Base-by-base conservation (phyloP, 1,140 invertebrate species). In the Wiebesia pumilae region DNA sequence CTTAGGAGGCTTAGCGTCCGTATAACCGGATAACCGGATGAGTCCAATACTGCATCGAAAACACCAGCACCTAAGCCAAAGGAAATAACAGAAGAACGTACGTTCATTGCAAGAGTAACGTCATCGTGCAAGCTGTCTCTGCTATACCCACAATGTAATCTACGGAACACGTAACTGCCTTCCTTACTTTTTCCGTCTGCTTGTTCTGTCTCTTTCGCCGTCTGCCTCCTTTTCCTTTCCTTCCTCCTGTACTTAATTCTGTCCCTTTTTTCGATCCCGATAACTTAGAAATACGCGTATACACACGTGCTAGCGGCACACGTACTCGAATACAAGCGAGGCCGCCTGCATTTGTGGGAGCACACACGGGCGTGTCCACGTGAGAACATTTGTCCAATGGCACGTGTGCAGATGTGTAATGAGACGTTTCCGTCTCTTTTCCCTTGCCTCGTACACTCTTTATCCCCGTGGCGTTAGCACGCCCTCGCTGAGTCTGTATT, bases 11-110 rank as follows among this genome's bases (percentile, higher is more conserved):
- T 82, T 71, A 82, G 80, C 54, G 58, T 14, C 40, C 65, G 35
- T 82, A 47, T 82, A 71, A 82, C 35, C n/a, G 80, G 80, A 82
- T 71, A n/a, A n/a, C n/a, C n/a, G n/a, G n/a, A n/a, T n/a, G 65
- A 82, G 80, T 27, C 27, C 40, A 47, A 38, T 82, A 65, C 33
- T 33, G n/a, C 65, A 47, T 30, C 14, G 80, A 62, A 67, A 81
- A 81, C 62, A 65, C 27, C 24, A 21, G 65, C 80, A 30, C 40
- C 21, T 78, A 40, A 78, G 75, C 40, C n/a, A 75, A 43, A 78
- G 47, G 43, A 43, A 40, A 75, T 40, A 75, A 27, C 33, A 33
- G 2, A 21, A 3, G 12, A 33, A 62, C 77, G 30, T 58, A 79
- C 51, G 47, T 79, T 79, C 30, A 21, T 30, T 35, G 30, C 51